These are phyloP conservation scores for Perca schrenkii DNA, from an alignment of 2,113 vertebrate genomes.

Conservation along the genomic window DNA sequence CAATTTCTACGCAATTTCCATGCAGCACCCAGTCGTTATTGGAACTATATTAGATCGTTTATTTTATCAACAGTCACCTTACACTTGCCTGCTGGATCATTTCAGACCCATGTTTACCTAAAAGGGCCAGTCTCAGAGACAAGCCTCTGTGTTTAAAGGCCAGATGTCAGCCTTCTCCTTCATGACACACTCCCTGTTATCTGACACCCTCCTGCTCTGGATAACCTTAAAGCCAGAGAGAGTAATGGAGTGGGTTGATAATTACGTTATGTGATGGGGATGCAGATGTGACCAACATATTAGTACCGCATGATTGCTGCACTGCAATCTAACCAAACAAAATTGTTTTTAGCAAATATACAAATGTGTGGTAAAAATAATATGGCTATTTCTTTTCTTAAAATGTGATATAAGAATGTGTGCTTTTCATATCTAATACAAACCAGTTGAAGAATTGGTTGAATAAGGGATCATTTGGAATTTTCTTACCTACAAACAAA, in stretches of 20 bases:
- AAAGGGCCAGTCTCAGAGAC: conserved; percentile 47
- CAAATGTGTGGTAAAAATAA: not conserved
- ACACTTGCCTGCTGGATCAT: conserved; percentile 36
- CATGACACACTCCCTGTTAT: conserved; percentile 29
- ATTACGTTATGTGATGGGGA: not conserved
- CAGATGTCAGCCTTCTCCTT: conserved; percentile 52
- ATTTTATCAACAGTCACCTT: conserved; percentile 68
- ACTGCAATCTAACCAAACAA: not conserved
- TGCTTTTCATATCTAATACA: no score
- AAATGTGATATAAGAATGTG: not conserved
- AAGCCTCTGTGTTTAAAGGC: conserved; percentile 59
- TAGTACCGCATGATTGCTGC: not conserved
- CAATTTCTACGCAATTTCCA: no score
- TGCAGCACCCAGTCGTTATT: conserved; percentile 60
- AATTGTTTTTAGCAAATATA: not conserved
- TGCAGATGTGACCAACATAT: not conserved
- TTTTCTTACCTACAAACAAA: not conserved
- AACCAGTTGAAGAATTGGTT: not conserved
- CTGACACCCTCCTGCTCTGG: conserved; percentile 37
- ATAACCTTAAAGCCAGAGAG: conserved; percentile 18
- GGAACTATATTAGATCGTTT: conserved; percentile 74
- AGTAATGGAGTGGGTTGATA: not conserved
- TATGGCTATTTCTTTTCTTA: not conserved
- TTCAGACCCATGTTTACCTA: conserved; percentile 69
- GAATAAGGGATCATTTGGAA: not conserved